A percentile compares a stretch with the other conserved stretches of the same genome.
Conservation (phyloP, 2,113 vertebrate species). For the Dasyurus viverrinus region DNA sequence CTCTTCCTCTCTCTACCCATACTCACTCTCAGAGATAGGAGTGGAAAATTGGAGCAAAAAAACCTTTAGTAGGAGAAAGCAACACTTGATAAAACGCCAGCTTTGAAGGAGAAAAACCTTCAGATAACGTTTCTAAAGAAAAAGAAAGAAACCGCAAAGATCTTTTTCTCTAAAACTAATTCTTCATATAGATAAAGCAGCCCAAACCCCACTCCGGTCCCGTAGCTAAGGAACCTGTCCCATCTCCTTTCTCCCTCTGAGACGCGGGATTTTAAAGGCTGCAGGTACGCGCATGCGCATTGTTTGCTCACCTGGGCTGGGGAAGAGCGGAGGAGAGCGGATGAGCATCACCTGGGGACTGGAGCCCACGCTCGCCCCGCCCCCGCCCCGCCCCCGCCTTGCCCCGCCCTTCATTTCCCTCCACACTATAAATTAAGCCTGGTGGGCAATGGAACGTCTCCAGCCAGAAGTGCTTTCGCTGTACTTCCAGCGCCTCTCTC, state of each 20-base stretch:
- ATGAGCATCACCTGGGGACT: neutral
- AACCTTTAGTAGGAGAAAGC: neutral
- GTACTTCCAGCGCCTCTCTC: too few relatives aligned
- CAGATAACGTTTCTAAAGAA: neutral
- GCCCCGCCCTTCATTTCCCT: too few relatives aligned
- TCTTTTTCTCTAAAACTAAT: neutral
- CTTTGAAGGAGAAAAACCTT: neutral
- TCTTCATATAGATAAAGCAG: neutral
- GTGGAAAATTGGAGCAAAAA: neutral
- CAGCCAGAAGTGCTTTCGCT: too few relatives aligned
- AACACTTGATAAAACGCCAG: neutral
- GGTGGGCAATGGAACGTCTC: rapidly evolving
- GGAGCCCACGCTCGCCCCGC: neutral
- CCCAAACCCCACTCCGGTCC: rapidly evolving
- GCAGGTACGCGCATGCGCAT: neutral
- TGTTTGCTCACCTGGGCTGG: neutral
- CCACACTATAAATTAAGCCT: neutral
- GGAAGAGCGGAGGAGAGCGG: neutral
- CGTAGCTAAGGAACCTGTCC: rapidly evolving
- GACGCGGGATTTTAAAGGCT: neutral
- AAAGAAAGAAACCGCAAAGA: neutral
- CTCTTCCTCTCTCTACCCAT: neutral
- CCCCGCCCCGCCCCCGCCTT: too few relatives aligned
- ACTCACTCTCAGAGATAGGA: neutral
- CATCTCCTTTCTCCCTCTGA: rapidly evolving